A percentile compares a stretch with the other conserved stretches of the same genome.
These are phyloP conservation scores for Drosophila tristis DNA, from an alignment of 1,140 invertebrate genomes.

Conservation along the genomic window DNA sequence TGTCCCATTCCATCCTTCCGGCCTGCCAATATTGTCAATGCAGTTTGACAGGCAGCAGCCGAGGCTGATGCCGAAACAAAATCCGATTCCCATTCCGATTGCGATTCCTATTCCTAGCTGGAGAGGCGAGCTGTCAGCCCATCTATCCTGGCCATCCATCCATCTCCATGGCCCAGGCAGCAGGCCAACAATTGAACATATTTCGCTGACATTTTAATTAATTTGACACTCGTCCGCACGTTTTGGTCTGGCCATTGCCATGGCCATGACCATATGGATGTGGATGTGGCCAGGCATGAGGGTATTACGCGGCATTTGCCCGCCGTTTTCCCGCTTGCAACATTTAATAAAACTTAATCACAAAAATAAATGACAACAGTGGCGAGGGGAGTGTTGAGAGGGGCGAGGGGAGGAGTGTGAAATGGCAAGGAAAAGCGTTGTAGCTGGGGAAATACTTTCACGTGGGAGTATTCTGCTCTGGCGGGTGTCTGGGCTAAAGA, in stretches of 20 bases:
- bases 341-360: constrained; percentile 71
- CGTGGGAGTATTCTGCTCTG: too few relatives aligned
- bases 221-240: constrained; percentile 74
- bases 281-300: not conserved
- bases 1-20: constrained; percentile 37
- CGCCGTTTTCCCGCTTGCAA: constrained; percentile 25
- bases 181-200: constrained; percentile 74
- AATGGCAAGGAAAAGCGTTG: too few relatives aligned
- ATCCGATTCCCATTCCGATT: constrained; percentile 26
- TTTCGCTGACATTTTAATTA: constrained; percentile 84
- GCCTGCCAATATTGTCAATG: constrained; percentile 66
- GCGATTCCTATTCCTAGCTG: not conserved
- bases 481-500: too few relatives aligned
- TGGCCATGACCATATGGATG: constrained; percentile 5
- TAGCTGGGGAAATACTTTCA: too few relatives aligned
- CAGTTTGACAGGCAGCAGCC: constrained; percentile 61
- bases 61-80: constrained; percentile 1
- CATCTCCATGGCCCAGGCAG: constrained; percentile 35
- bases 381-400: not conserved
- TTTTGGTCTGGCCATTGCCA: constrained; percentile 27
- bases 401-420: not conserved
- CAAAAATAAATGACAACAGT: constrained; percentile 47
- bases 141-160: constrained; percentile 28
- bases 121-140: constrained; percentile 27
- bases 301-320: constrained; percentile 60